Conservation (phyloP, 2,888 invertebrate genomes). For the Hydrotaea cyrtoneurina region DNA sequence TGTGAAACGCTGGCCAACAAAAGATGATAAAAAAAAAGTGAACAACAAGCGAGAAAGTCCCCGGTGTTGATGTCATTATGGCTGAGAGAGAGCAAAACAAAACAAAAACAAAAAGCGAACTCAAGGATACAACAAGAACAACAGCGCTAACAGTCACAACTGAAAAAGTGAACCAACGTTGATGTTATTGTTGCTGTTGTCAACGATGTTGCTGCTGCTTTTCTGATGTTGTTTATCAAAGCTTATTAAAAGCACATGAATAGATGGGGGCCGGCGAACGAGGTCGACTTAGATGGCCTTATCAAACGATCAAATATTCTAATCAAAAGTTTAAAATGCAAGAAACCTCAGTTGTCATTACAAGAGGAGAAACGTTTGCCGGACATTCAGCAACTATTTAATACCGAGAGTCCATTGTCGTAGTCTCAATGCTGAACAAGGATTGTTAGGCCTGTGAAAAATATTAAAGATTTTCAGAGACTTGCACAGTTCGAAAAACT, state of each 20-base stretch:
- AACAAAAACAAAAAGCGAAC: background rate
- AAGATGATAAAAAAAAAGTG: too few species aligned
- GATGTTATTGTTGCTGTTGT: background rate
- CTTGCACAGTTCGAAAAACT: too few species aligned
- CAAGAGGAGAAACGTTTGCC: too few species aligned
- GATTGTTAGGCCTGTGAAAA: too few species aligned
- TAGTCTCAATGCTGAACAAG: too few species aligned
- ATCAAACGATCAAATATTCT: too few species aligned
- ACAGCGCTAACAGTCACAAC: background rate
- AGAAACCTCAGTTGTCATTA: too few species aligned
- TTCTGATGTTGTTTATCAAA: conserved; percentile 37
- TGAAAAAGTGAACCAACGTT: background rate
- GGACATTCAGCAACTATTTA: too few species aligned
- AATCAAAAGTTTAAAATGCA: too few species aligned
- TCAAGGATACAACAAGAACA: background rate
- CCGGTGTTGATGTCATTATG: background rate
- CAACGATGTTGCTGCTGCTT: background rate
- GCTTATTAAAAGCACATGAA: conserved; percentile 39
- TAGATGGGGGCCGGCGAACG: background rate
- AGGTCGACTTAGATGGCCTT: background rate
- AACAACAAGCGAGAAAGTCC: conserved; percentile 14
- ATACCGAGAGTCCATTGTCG: too few species aligned
- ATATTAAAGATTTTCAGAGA: too few species aligned
- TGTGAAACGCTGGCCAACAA: background rate
- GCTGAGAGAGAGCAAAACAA: background rate